A percentile compares a stretch with the other conserved stretches of the same genome.
Evolutionary conservation across 2,797 vertebrate species (phyloP).

Genomic region (Sus cebifrons): DNA sequence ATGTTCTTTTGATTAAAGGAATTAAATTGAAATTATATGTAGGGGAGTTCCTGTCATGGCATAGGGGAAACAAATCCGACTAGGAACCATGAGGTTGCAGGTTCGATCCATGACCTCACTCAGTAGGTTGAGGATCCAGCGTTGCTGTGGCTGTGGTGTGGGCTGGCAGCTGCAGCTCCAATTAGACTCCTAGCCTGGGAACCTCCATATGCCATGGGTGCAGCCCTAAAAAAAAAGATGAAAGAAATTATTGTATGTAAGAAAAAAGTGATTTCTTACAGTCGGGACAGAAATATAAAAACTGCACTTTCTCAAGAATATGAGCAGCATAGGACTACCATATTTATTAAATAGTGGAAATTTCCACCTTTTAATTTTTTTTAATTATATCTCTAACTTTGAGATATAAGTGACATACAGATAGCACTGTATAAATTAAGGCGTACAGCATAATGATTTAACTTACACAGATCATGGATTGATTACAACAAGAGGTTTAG

Average conservation of each 20-base stretch:
- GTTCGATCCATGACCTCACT: no score
- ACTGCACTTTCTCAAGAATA: slow-evolving; percentile 21
- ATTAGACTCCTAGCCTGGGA: no score
- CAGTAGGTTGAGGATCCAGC: no score
- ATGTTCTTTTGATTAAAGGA: slow-evolving; percentile 50
- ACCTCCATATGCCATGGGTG: no score
- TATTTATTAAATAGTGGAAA: slow-evolving; percentile 4
- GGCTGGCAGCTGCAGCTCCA: no score
- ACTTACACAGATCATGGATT: not conserved
- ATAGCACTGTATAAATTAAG: not conserved
- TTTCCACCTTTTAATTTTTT: not conserved
- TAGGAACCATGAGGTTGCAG: no score
- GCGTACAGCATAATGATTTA: not conserved
- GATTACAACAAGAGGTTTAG: not conserved
- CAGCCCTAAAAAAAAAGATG: no score
- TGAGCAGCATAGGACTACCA: not conserved
- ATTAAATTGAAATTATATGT: not conserved
- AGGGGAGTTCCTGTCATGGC: no score
- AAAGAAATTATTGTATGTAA: not conserved
- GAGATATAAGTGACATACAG: not conserved
- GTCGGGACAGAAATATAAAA: slow-evolving; percentile 16
- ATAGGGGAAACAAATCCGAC: no score
- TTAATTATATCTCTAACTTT: not conserved
- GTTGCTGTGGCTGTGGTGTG: no score
- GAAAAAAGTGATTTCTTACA: slow-evolving; percentile 1